Percentiles rank a stretch among this genome's conserved stretches.
phyloP scores from a whole-genome alignment of 1,140 invertebrate species.

The Drosophila nebulosa region DNA sequence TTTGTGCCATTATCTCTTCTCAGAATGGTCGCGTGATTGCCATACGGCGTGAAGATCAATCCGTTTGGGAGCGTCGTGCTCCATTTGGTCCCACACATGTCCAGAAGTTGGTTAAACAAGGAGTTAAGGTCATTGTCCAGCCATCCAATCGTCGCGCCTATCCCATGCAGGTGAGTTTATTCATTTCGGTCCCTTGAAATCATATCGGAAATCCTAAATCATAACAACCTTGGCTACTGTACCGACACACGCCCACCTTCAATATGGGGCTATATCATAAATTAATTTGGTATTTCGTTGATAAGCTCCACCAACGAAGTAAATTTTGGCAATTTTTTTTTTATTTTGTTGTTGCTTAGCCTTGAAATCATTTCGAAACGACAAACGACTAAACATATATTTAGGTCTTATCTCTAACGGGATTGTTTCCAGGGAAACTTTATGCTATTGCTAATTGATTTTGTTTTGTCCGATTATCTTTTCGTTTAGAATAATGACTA shows the following conservation, averaged over 20 bases:
- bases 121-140: slow-evolving; percentile 97
- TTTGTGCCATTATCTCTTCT: background rate
- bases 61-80: slow-evolving; percentile 98
- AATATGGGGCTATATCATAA: slow-evolving; percentile 45
- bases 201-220: slow-evolving; percentile 29
- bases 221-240: slow-evolving; percentile 2
- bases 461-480: slow-evolving; percentile 26
- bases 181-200: slow-evolving; percentile 16
- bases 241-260: slow-evolving; percentile 34
- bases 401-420: slow-evolving; percentile 29
- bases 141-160: slow-evolving; percentile 98
- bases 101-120: slow-evolving; percentile 90
- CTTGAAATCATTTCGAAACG: slow-evolving; percentile 49
- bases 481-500: background rate
- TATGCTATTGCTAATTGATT: slow-evolving; percentile 25
- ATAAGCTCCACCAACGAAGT: slow-evolving; percentile 50
- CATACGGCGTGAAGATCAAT: slow-evolving; percentile 95
- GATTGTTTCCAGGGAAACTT: slow-evolving; percentile 29
- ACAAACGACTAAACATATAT: background rate
- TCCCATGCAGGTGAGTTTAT: slow-evolving; percentile 90
- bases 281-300: slow-evolving; percentile 21
- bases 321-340: slow-evolving; percentile 46
- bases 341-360: slow-evolving; percentile 18
- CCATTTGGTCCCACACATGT: slow-evolving; percentile 97
- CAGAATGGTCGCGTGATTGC: slow-evolving; percentile 87